A percentile compares a stretch with the other conserved stretches of the same genome.
These are phyloP conservation scores for Gallinago paraguaiae DNA, from an alignment of 2,113 vertebrate genomes.

Conservation along the genomic window DNA sequence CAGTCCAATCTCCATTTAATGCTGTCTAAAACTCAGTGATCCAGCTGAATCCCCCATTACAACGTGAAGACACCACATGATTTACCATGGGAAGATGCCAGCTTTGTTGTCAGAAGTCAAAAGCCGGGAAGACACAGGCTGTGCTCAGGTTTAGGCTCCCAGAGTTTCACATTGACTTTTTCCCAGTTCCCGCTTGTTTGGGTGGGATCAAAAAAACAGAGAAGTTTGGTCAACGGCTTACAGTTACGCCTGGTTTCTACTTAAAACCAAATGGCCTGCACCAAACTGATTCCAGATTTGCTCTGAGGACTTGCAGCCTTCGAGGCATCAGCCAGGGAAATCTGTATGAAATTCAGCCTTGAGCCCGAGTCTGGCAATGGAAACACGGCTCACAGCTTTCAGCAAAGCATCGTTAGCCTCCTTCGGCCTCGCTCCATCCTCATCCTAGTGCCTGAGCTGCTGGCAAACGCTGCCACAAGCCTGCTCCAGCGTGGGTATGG, in stretches of 20 bases:
- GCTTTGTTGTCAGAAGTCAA: neutral
- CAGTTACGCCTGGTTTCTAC: neutral
- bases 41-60: neutral
- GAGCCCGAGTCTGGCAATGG: neutral
- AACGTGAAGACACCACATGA: neutral
- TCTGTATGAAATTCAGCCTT: neutral
- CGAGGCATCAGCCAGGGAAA: neutral
- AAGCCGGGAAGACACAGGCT: neutral
- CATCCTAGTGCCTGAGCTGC: neutral
- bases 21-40: neutral
- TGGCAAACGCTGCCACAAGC: neutral
- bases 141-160: neutral
- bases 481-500: fast-evolving
- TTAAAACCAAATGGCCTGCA: neutral
- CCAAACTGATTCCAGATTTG: slow-evolving; percentile 19
- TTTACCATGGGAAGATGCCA: neutral
- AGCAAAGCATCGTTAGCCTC: neutral
- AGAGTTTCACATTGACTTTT: neutral
- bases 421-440: neutral
- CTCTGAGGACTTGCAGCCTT: neutral
- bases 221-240: neutral
- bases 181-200: neutral
- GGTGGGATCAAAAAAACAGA: neutral
- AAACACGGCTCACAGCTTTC: neutral
- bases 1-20: neutral